Base-by-base conservation (phyloP, 2,113 vertebrate species). In the Sorex araneus region DNA sequence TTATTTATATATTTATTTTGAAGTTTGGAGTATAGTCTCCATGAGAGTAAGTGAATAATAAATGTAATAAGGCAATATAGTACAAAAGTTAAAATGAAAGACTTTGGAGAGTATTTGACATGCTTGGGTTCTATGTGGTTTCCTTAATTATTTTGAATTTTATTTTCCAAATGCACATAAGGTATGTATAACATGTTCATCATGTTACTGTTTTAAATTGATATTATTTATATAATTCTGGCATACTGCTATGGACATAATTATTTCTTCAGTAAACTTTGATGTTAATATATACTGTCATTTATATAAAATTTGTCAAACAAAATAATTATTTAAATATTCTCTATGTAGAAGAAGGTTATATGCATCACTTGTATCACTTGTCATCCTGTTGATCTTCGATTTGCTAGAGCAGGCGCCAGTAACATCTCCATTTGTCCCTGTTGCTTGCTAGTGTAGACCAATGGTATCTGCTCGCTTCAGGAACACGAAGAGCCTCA, bases 111-210 rank as follows among this genome's bases (percentile, higher is more conserved):
- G 27, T 77, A 71, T 15, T 36, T 18, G 16, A 34, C 50, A 43
- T 74, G 32, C 2, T 47, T 47, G 18, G 18, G 2, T 6, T 74
- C 77, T 66, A 10, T 43, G 64, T 4, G 91, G 32, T 81, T 87
- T 90, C 86, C 43, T 79, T 82, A 63, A 45, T 25, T 73, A 27
- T 36, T 66, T 30, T 77, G 18, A 96, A n/a, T 90, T 74, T 10
- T 71, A 47, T 60, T 82, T 91, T 19, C 8, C 76, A 76, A 80
- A 9, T 57, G 32, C 16, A 92, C 54, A 81, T 89, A 80, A 27
- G 77, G 76, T 43, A 34, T 86, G 57, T 40, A 40, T 36, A 94
- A 84, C 47, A 8, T 6, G 0, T 76, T 86, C 5, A 6, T 86
- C 69, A 69, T 67, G 28, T 6, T 12, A 9, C 67, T 89, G 27